phyloP scores from a whole-genome alignment of 2,113 vertebrate genomes.

The Abramis brama region DNA sequence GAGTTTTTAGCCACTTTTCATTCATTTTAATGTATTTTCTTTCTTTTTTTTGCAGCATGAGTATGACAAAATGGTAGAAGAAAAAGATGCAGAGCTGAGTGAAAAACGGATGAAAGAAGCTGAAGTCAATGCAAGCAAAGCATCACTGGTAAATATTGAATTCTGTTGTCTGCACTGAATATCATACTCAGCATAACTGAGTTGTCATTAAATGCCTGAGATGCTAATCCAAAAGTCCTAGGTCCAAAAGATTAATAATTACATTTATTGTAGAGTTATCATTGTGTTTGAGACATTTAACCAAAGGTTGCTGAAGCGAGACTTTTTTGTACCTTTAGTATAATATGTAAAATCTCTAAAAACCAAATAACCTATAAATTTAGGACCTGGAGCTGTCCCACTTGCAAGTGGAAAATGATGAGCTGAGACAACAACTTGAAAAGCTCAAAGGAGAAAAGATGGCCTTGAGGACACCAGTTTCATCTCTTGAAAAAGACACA shows the following conservation, averaged over 20 bases:
- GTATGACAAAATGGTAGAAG: slow-evolving; percentile 89
- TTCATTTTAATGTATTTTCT: background rate
- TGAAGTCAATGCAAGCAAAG: slow-evolving; percentile 73
- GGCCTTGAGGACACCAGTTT: slow-evolving; percentile 66
- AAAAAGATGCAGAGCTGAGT: slow-evolving; percentile 87
- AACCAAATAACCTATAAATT: slow-evolving; percentile 26
- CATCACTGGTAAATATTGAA: slow-evolving; percentile 77
- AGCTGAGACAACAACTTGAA: slow-evolving; percentile 79
- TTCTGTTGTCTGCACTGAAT: background rate
- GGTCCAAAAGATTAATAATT: background rate
- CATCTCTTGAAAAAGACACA: slow-evolving; percentile 52
- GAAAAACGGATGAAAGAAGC: slow-evolving; percentile 79
- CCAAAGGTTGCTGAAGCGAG: background rate
- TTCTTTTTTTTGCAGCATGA: slow-evolving; percentile 75
- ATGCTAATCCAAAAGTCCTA: background rate
- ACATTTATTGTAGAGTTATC: background rate
- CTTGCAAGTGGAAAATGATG: slow-evolving; percentile 76
- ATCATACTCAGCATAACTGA: background rate
- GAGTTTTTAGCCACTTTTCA: background rate
- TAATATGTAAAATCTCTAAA: background rate
- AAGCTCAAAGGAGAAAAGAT: slow-evolving; percentile 80
- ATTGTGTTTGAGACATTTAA: background rate
- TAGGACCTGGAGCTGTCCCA: slow-evolving; percentile 81
- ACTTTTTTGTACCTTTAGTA: background rate
- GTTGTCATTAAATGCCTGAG: background rate